Evolutionary conservation across 2,888 invertebrate species (phyloP).

Genomic region (Drosophila ustulata): DNA sequence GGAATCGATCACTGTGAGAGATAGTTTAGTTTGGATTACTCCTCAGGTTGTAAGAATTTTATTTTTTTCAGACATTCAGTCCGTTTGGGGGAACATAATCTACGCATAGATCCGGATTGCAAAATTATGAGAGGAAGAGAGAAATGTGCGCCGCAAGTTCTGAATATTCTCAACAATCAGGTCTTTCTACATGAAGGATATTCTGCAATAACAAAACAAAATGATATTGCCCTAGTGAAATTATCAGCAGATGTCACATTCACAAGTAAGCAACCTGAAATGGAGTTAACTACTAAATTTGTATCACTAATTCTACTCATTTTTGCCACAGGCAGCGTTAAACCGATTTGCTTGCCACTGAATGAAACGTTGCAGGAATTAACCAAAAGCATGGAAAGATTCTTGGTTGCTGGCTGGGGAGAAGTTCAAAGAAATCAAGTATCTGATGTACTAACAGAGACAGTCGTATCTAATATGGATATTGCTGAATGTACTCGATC

Average conservation of each 20-base stretch:
- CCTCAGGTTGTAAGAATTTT: not conserved
- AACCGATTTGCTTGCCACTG: constrained; percentile 39
- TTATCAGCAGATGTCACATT: not conserved
- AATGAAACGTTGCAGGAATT: constrained; percentile 18
- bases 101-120: constrained; percentile 14
- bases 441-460: constrained; percentile 8
- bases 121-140: fast-evolving
- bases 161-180: not conserved
- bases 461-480: not conserved
- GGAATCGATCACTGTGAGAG: constrained; percentile 17
- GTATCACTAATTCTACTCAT: not conserved
- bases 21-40: not conserved
- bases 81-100: constrained; percentile 25
- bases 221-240: constrained; percentile 44
- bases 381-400: fast-evolving
- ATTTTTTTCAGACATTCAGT: constrained; percentile 2
- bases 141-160: constrained; percentile 19
- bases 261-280: constrained; percentile 2
- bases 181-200: constrained; percentile 16
- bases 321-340: not conserved
- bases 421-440: not conserved
- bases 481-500: not conserved
- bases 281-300: not conserved
- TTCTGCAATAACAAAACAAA: fast-evolving
- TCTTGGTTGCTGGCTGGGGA: constrained; percentile 40